Evolutionary conservation across 2,113 vertebrate species (phyloP).

Genomic region (Mustelus asterias): DNA sequence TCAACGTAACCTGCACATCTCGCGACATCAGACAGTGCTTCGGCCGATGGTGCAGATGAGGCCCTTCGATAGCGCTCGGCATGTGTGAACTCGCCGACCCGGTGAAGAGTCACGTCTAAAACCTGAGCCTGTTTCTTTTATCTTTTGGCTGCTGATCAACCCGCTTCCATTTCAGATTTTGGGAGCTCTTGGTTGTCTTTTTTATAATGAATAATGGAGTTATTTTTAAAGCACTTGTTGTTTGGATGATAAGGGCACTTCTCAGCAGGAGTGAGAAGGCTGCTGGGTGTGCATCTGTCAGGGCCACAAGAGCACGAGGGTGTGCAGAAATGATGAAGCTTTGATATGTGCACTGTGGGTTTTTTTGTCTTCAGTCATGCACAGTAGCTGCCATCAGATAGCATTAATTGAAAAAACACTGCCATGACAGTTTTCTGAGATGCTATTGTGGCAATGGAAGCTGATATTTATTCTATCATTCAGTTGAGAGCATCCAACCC

Average conservation of each 20-base stretch:
- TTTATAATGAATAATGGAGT: neutral
- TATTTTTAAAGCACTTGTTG: neutral
- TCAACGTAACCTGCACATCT: too few species aligned
- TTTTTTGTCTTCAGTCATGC: neutral
- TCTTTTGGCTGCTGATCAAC: neutral
- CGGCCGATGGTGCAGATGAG: neutral
- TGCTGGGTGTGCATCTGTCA: neutral
- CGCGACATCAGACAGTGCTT: neutral
- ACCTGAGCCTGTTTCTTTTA: neutral
- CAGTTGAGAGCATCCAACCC: neutral
- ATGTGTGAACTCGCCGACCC: neutral
- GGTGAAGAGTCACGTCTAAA: neutral
- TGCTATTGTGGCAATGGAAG: neutral
- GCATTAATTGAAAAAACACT: neutral
- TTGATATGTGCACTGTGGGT: neutral
- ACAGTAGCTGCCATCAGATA: neutral
- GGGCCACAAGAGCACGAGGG: neutral
- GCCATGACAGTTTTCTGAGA: neutral
- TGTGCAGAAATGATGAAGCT: neutral
- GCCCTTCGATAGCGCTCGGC: neutral
- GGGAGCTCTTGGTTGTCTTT: neutral
- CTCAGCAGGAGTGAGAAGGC: neutral
- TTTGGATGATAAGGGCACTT: neutral
- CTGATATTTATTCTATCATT: neutral
- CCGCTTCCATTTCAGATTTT: neutral